Evolutionary conservation across 2,888 invertebrate genomes (phyloP).

Genomic region (Clunio marinus): DNA sequence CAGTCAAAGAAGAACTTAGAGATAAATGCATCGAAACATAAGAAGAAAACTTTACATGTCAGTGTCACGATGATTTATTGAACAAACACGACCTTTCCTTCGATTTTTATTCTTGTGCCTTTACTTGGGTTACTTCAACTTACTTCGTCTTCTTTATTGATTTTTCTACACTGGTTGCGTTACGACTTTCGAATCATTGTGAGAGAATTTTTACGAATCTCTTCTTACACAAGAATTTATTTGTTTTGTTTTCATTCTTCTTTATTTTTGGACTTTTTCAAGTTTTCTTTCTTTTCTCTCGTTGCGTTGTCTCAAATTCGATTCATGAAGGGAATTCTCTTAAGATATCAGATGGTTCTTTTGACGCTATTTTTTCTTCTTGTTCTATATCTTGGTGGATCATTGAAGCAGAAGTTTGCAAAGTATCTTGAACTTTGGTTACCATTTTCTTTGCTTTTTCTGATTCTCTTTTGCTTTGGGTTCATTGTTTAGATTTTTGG

Average conservation of each 20-base stretch:
- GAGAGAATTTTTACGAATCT: background rate
- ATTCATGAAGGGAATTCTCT: background rate
- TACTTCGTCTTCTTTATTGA: background rate
- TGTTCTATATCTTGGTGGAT: background rate
- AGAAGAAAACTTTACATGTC: no score
- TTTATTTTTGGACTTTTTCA: background rate
- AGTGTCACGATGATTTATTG: slow-evolving; percentile 10
- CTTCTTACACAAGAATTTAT: background rate
- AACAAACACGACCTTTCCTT: slow-evolving; percentile 31
- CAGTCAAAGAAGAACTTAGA: no score
- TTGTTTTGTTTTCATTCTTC: no score
- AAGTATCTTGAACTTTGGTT: slow-evolving; percentile 20
- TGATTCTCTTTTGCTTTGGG: background rate
- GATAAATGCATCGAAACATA: no score
- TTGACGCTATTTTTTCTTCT: background rate
- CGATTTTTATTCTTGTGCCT: slow-evolving; percentile 4
- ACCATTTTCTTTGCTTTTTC: background rate
- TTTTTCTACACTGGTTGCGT: slow-evolving; percentile 3
- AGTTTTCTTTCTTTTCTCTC: background rate
- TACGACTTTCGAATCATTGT: no score
- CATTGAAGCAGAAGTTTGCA: background rate
- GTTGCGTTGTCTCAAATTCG: background rate
- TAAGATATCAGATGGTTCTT: slow-evolving; percentile 19
- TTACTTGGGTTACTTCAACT: background rate
- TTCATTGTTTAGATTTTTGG: background rate